Evolutionary conservation across 2,797 vertebrate genomes (phyloP), one percentile per base, ranked within the genome.

Genomic region (Myotis findleyi): DNA sequence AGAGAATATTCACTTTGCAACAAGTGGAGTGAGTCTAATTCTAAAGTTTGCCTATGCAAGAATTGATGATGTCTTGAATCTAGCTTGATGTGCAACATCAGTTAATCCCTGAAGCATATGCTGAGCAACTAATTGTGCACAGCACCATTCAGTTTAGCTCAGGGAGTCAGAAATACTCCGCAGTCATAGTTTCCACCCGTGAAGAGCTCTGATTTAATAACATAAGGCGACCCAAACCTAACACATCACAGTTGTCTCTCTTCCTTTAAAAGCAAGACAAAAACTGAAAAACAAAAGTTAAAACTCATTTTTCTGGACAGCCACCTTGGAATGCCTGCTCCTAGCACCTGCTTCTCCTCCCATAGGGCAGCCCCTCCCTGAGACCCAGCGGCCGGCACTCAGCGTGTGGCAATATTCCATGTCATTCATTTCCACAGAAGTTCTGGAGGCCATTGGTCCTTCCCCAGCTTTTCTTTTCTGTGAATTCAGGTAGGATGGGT

Each of bases 191-290:
- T 38, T 77, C n/a, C 36, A 66, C 49, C 86, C 49, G 59, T 6
- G 20, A 79, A 51, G 57, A 44, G 27, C 20, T 84, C 66, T 66
- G n/a, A 84, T 25, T 83, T 68, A 84, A 47, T 57, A 91, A 51
- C 38, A 41, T 11, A 64, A 36, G 51, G 44, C 7, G 47, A 76
- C 23, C 13, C 47, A 62, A 17, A 87, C 66, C 27, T 84, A 89
- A 96, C 53, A 64, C 2, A 66, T 36, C 30, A 7, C 9, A 0
- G 20, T 14, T 76, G 55, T 49, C 30, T 91, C 69, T 88, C 72
- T 86, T 82, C 64, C 27, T 86, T 64, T 47, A 87, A 86, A 83
- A 88, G 23, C 16, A 71, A 95, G 89, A 73, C 62, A 73, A 89
- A 96, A 80, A 49, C 55, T 71, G 36, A 73, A 84, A 95, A 30